phyloP scores from a whole-genome alignment of 1,140 invertebrate species.

The Ceratina australensis region DNA sequence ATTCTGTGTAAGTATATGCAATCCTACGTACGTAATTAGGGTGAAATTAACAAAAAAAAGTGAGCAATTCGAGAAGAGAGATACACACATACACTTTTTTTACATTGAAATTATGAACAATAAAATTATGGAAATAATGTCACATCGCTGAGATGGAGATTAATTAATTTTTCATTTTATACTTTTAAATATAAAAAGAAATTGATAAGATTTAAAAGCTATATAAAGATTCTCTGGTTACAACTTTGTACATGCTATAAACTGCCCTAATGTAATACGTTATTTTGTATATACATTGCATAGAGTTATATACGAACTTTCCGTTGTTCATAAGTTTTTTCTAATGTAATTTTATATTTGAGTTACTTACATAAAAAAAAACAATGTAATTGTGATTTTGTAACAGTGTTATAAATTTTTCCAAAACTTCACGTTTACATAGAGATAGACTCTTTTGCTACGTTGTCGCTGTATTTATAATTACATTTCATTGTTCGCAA shows the following conservation, averaged over 20 bases:
- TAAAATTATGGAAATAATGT: not conserved
- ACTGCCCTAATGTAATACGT: constrained; percentile 37
- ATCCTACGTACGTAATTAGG: constrained; percentile 36
- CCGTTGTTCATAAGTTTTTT: constrained; percentile 54
- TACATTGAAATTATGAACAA: not conserved
- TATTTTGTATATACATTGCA: constrained; percentile 30
- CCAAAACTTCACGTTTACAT: constrained; percentile 6
- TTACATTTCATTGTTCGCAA: constrained; percentile 56
- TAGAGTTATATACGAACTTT: constrained; percentile 2
- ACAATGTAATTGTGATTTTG: constrained; percentile 9
- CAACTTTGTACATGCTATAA: constrained; percentile 5
- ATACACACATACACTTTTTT: not conserved
- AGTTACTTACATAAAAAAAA: constrained; percentile 15
- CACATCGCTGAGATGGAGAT: not conserved
- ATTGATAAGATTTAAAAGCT: not conserved
- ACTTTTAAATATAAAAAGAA: not conserved
- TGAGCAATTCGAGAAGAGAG: too few species aligned
- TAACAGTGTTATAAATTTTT: constrained; percentile 30
- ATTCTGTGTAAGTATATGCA: constrained; percentile 66
- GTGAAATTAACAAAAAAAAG: constrained; percentile 21
- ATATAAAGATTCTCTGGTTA: constrained; percentile 1
- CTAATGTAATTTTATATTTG: constrained; percentile 45
- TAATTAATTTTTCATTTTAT: constrained; percentile 5
- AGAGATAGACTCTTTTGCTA: constrained; percentile 71
- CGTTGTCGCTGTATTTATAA: constrained; percentile 62